Evolutionary conservation across 2,797 vertebrate genomes (phyloP).

Genomic region (Urocyon cinereoargenteus): DNA sequence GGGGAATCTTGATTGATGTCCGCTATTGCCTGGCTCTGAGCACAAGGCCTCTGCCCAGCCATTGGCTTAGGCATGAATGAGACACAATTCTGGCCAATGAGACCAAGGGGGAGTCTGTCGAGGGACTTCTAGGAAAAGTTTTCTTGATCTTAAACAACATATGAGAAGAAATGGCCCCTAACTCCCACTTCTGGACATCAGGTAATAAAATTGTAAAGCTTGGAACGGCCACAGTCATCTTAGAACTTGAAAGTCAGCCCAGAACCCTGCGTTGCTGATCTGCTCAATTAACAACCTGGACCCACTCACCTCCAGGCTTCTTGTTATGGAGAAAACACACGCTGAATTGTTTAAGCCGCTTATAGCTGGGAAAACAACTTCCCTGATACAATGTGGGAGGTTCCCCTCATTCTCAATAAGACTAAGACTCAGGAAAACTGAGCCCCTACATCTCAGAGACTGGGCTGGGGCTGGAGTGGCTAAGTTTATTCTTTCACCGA

Average conservation of each 20-base stretch:
- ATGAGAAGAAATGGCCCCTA: neutral
- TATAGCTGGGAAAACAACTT: neutral
- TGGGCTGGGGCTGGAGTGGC: neutral
- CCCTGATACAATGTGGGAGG: neutral
- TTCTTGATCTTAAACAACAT: slow-evolving; percentile 9
- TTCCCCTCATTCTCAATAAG: neutral
- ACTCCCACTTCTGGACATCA: neutral
- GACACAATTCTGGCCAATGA: neutral
- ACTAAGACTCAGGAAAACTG: neutral
- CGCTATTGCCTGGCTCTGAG: neutral
- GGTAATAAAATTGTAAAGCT: neutral
- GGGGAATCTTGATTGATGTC: neutral
- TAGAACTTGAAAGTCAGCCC: neutral
- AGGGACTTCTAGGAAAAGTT: neutral
- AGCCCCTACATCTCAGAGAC: neutral
- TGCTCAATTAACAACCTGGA: neutral
- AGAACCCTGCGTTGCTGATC: neutral
- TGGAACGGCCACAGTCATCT: neutral
- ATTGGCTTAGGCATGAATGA: neutral
- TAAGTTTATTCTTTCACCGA: neutral
- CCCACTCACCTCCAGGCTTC: neutral
- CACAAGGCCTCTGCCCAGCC: neutral
- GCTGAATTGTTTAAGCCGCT: neutral
- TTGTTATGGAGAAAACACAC: neutral
- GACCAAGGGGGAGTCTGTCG: neutral